These are phyloP conservation scores for Hafferia zeledoni DNA, from an alignment of 2,797 vertebrate species.

Conservation along the genomic window DNA sequence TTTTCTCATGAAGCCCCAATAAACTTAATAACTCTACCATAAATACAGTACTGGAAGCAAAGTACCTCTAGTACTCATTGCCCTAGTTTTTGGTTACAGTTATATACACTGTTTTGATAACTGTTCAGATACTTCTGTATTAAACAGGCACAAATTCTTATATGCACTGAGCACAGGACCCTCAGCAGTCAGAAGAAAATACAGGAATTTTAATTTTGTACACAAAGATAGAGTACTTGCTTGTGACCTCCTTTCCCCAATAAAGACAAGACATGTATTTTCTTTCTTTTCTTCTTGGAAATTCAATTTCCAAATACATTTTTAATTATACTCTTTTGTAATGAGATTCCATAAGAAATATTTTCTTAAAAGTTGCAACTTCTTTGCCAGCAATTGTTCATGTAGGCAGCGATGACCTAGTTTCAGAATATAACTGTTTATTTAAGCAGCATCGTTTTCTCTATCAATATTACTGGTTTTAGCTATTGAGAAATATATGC, in stretches of 20 bases:
- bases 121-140: background rate
- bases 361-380: background rate
- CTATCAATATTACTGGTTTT: background rate
- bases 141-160: background rate
- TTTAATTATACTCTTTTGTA: background rate
- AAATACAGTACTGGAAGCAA: background rate
- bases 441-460: background rate
- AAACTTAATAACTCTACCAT: background rate
- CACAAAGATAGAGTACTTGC: background rate
- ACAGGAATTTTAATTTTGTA: background rate
- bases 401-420: background rate
- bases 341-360: background rate
- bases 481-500: background rate
- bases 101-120: background rate
- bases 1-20: background rate
- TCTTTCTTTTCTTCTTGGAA: conserved; percentile 6
- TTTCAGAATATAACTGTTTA: background rate
- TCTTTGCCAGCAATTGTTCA: background rate
- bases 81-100: background rate
- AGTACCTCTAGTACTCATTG: background rate
- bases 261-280: background rate
- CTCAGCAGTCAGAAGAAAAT: background rate
- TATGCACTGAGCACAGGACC: background rate
- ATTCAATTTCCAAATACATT: background rate
- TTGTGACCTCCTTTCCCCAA: background rate